Evolutionary conservation across 2,797 vertebrate genomes (phyloP).

Genomic region (Loriculus beryllinus): DNA sequence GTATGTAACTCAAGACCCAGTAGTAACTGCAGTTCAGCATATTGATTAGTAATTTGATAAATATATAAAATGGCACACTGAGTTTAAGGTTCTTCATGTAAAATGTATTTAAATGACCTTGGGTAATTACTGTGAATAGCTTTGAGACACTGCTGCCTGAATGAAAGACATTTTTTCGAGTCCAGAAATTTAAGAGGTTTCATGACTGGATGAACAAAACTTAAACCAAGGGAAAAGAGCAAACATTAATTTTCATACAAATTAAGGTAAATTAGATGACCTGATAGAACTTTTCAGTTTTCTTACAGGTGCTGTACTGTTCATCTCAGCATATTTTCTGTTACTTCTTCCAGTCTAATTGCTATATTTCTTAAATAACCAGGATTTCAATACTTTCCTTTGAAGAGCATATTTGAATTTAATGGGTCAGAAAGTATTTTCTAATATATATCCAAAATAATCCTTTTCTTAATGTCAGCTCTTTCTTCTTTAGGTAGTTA

Average conservation of each 20-base stretch:
- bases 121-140: conserved; percentile 73
- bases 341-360: background rate
- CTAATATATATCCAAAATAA: background rate
- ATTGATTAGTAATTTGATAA: conserved; percentile 83
- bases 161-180: conserved; percentile 55
- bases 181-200: conserved; percentile 65
- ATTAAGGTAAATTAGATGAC: conserved; percentile 40
- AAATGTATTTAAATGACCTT: conserved; percentile 81
- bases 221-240: conserved; percentile 46
- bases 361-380: conserved; percentile 8
- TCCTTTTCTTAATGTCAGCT: background rate
- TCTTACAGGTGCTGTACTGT: background rate
- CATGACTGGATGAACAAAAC: conserved; percentile 47
- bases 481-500: background rate
- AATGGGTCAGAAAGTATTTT: conserved; percentile 30
- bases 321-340: background rate
- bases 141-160: conserved; percentile 61
- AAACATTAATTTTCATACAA: conserved; percentile 51
- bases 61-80: conserved; percentile 74
- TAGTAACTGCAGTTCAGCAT: conserved; percentile 73
- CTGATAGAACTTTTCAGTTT: background rate
- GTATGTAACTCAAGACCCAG: conserved; percentile 58
- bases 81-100: conserved; percentile 76
- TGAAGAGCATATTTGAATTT: background rate
- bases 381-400: background rate